A percentile compares a stretch with the other conserved stretches of the same genome.
Evolutionary conservation across 2,797 vertebrate genomes (phyloP).

Genomic region (Neomorphus geoffroyi): DNA sequence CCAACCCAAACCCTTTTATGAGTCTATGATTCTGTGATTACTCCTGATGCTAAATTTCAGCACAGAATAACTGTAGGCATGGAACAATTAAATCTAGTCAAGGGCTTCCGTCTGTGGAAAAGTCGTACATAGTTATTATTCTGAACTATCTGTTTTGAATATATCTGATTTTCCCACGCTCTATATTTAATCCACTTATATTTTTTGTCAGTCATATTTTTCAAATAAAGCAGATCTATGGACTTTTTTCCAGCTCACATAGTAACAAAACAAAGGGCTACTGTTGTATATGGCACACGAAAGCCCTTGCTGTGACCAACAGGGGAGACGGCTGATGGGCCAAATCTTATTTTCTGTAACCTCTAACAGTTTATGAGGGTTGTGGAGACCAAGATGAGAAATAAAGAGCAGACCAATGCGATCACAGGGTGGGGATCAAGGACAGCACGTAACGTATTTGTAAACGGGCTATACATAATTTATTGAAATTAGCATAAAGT

Average conservation of each 20-base stretch:
- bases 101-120: not conserved
- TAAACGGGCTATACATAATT: slow-evolving; percentile 41
- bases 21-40: not conserved
- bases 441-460: not conserved
- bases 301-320: slow-evolving; percentile 3
- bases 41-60: not conserved
- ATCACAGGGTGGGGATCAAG: not conserved
- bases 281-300: not conserved
- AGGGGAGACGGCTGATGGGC: not conserved
- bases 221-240: not conserved
- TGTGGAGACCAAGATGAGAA: not conserved
- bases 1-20: no score
- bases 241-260: not conserved
- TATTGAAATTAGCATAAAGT: slow-evolving; percentile 54
- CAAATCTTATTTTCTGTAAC: not conserved
- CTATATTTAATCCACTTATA: not conserved
- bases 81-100: not conserved
- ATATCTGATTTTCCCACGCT: not conserved
- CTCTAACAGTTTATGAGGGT: not conserved
- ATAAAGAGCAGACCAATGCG: slow-evolving; percentile 5
- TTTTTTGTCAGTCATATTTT: not conserved
- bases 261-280: not conserved
- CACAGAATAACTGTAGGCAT: not conserved
- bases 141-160: not conserved
- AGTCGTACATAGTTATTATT: not conserved